phyloP scores from a whole-genome alignment of 2,113 vertebrate species.

The Mesitornis unicolor region DNA sequence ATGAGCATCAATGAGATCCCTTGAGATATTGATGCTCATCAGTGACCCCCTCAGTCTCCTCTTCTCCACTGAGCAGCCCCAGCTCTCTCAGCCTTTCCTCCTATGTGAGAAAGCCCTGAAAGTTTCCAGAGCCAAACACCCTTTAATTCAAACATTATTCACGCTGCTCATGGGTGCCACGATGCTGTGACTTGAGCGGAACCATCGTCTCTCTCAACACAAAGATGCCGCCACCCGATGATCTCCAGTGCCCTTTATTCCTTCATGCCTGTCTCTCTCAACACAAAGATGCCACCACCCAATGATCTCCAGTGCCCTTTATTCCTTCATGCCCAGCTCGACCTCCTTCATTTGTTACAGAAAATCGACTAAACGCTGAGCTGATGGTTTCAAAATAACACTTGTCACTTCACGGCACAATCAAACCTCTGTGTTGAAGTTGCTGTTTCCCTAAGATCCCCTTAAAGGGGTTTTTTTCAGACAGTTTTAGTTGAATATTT shows the following conservation, averaged over 20 bases:
- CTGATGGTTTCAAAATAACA: background rate
- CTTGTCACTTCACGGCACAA: background rate
- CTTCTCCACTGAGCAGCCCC: too few relatives aligned
- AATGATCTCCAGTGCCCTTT: background rate
- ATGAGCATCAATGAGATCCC: too few relatives aligned
- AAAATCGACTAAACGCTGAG: background rate
- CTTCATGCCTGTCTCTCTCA: background rate
- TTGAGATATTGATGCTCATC: too few relatives aligned
- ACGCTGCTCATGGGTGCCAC: fast-evolving
- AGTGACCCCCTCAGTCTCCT: too few relatives aligned
- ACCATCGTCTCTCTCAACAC: background rate
- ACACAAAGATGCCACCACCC: background rate
- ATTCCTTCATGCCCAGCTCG: background rate
- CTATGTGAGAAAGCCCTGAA: background rate
- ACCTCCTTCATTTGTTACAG: background rate
- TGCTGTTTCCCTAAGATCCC: background rate
- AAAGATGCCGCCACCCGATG: background rate
- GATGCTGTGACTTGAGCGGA: background rate
- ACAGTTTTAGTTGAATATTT: background rate
- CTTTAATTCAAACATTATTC: fast-evolving
- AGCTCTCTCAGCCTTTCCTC: too few relatives aligned
- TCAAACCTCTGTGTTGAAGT: background rate
- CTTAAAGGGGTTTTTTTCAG: background rate
- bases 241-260: background rate
- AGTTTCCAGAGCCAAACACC: background rate